A percentile compares a stretch with the other conserved stretches of the same genome.
These are phyloP conservation scores for Oreotrochilus melanogaster DNA, from an alignment of 2,113 vertebrate genomes.

Conservation along the genomic window DNA sequence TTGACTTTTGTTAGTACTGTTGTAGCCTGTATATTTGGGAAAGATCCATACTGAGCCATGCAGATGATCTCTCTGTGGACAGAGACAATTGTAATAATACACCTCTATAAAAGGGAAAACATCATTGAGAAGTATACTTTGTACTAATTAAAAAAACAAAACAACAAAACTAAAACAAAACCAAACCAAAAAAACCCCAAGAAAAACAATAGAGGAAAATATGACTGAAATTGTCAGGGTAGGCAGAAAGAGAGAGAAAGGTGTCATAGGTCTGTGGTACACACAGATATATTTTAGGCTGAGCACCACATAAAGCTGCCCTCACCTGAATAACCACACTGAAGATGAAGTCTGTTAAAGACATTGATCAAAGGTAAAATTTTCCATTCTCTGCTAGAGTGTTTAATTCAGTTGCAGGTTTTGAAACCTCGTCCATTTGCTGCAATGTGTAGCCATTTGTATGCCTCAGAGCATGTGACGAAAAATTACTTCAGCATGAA, in stretches of 20 bases:
- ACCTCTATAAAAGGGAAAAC: background rate
- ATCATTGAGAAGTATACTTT: background rate
- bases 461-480: background rate
- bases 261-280: background rate
- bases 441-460: slow-evolving; percentile 11
- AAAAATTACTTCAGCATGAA: background rate
- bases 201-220: background rate
- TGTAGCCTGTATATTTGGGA: background rate
- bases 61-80: background rate
- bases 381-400: background rate
- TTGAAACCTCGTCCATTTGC: slow-evolving; percentile 11
- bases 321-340: background rate
- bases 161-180: too few relatives aligned
- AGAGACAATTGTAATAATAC: background rate
- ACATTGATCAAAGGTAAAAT: background rate
- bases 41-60: background rate
- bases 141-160: background rate
- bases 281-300: too few relatives aligned
- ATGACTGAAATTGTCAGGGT: background rate
- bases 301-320: background rate
- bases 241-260: background rate
- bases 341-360: background rate
- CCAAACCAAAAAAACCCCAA: background rate
- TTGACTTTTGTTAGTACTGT: background rate
- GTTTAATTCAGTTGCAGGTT: background rate